These are phyloP conservation scores for Salminus brasiliensis DNA, from an alignment of 2,113 vertebrate genomes.

Conservation along the genomic window DNA sequence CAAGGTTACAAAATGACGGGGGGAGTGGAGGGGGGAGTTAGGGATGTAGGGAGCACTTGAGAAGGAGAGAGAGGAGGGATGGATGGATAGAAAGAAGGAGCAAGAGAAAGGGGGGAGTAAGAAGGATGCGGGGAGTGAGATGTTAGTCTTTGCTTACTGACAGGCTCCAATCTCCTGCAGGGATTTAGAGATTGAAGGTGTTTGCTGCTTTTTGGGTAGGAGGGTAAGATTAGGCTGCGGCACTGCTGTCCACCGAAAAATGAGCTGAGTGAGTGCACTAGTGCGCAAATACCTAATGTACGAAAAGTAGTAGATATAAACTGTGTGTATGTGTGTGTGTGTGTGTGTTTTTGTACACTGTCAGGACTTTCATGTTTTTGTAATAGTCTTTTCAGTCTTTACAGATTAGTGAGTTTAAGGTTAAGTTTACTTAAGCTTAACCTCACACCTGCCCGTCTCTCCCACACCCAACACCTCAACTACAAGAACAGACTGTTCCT, in stretches of 20 bases:
- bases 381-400: too few species aligned
- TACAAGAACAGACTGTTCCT: too few species aligned
- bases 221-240: constrained; percentile 22
- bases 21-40: constrained; percentile 20
- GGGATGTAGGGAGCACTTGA: constrained; percentile 39
- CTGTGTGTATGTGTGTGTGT: constrained; percentile 5
- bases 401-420: too few species aligned
- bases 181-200: constrained; percentile 34
- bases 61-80: constrained; percentile 43
- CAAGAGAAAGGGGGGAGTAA: constrained; percentile 39
- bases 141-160: constrained; percentile 47
- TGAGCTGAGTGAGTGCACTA: constrained; percentile 10
- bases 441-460: too few species aligned
- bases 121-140: constrained; percentile 37
- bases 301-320: neutral
- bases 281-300: constrained; percentile 13
- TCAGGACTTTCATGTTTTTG: neutral
- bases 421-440: too few species aligned
- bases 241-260: constrained; percentile 23
- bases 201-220: constrained; percentile 24
- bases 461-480: too few species aligned
- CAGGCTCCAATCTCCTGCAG: constrained; percentile 34
- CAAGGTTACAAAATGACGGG: constrained; percentile 79
- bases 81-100: constrained; percentile 34
- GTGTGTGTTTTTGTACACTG: constrained; percentile 26